Evolutionary conservation across 2,797 vertebrate species (phyloP).

Genomic region (Coregonus suidteri): DNA sequence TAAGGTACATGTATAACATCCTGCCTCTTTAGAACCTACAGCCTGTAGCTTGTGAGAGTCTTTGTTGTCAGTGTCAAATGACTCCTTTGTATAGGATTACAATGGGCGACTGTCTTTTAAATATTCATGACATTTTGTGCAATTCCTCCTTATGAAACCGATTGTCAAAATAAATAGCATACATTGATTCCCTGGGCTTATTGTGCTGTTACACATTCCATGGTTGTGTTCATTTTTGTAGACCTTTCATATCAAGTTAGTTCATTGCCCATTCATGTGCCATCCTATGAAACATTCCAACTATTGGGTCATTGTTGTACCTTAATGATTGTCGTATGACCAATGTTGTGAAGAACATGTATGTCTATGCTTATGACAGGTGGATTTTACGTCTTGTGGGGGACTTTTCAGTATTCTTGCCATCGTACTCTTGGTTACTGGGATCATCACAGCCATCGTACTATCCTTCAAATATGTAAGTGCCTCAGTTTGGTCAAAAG

Average conservation of each 20-base stretch:
- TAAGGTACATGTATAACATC: conserved; percentile 78
- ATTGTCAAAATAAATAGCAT: conserved; percentile 51
- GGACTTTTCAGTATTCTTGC: conserved; percentile 88
- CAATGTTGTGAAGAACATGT: not conserved
- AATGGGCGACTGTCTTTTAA: conserved; percentile 71
- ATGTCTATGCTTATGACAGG: conserved; percentile 70
- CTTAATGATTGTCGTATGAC: conserved; percentile 34
- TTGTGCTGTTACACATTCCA: not conserved
- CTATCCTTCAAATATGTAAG: conserved; percentile 91
- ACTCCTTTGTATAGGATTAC: conserved; percentile 77
- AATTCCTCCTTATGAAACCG: conserved; percentile 50
- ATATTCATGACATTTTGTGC: conserved; percentile 70
- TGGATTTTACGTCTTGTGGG: conserved; percentile 93
- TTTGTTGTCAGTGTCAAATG: conserved; percentile 73
- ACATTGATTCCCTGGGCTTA: conserved; percentile 13
- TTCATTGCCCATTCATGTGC: not conserved
- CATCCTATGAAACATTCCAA: not conserved
- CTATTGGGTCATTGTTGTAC: not conserved
- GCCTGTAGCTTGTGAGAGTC: conserved; percentile 59
- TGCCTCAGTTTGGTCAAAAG: not conserved
- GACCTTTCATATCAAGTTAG: not conserved
- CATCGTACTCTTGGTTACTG: conserved; percentile 85
- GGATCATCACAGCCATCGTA: conserved; percentile 85
- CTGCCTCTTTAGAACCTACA: conserved; percentile 30
- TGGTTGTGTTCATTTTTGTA: not conserved